phyloP scores from a whole-genome alignment of 2,113 vertebrate genomes.

The Pangasianodon gigas region DNA sequence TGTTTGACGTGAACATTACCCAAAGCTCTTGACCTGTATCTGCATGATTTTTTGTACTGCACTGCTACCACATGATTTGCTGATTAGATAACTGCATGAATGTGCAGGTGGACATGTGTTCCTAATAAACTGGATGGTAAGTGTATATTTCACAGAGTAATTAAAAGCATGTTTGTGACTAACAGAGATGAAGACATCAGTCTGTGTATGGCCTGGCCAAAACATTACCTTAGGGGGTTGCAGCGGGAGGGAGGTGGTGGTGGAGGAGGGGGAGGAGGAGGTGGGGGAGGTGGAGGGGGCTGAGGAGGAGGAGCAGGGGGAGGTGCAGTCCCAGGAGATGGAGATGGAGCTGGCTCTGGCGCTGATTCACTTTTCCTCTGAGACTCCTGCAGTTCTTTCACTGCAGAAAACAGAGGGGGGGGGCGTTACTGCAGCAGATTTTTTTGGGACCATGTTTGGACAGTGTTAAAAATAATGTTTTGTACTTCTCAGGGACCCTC shows the following conservation, averaged over 20 bases:
- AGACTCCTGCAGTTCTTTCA: conserved; percentile 68
- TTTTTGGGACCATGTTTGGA: background rate
- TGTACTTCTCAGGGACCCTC: background rate
- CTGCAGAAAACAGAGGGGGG: conserved; percentile 57
- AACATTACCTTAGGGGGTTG: conserved; percentile 77
- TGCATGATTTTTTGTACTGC: background rate
- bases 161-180: conserved; percentile 1
- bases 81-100: too few species aligned
- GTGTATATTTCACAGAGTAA: background rate
- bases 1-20: too few species aligned
- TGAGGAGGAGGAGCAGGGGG: conserved; percentile 70
- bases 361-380: conserved; percentile 53
- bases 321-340: conserved; percentile 65
- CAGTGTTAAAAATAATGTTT: background rate
- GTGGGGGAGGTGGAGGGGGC: conserved; percentile 72
- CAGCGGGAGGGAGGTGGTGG: conserved; percentile 75
- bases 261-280: conserved; percentile 71
- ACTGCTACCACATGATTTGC: background rate
- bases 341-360: too few species aligned
- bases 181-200: background rate
- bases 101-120: background rate
- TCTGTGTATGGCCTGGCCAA: background rate
- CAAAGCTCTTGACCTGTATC: background rate
- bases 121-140: background rate
- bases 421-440: conserved; percentile 15